Conservation (phyloP, 92 coral and sea anemone genomes). For the Epizoanthus rinbou region DNA sequence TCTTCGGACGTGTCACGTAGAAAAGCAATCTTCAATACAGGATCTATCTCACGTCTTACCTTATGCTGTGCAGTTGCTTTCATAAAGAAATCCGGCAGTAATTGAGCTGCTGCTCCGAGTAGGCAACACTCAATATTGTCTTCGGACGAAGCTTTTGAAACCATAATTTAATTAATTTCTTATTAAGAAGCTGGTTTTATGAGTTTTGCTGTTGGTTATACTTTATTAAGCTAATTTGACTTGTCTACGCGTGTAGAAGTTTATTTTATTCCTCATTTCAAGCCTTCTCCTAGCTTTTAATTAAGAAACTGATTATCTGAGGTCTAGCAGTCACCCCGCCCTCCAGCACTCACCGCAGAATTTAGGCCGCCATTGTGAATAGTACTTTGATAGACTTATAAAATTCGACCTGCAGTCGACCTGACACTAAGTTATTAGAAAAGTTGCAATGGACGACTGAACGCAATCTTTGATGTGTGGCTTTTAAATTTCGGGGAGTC, state of each 20-base stretch:
- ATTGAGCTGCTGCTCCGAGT: neutral
- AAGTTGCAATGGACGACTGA: slow-evolving; percentile 31
- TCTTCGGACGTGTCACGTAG: neutral
- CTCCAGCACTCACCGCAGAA: slow-evolving; percentile 7
- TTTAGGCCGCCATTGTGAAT: slow-evolving; percentile 40
- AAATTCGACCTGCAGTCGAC: neutral
- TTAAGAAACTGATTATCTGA: slow-evolving; percentile 12
- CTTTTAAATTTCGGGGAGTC: neutral
- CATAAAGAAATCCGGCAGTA: neutral
- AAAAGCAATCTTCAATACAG: neutral
- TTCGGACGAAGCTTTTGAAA: neutral
- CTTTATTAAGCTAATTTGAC: slow-evolving; percentile 38
- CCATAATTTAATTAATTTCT: slow-evolving; percentile 26
- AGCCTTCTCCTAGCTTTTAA: slow-evolving; percentile 19
- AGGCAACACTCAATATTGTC: neutral
- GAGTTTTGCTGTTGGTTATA: slow-evolving; percentile 35
- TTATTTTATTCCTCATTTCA: neutral
- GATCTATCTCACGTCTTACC: slow-evolving; percentile 2
- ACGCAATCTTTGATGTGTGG: neutral
- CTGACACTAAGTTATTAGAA: too few relatives aligned
- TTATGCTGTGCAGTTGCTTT: neutral
- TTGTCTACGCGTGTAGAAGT: slow-evolving; percentile 5
- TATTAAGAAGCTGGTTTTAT: slow-evolving; percentile 1
- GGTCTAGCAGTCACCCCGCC: slow-evolving; percentile 13
- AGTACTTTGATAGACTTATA: slow-evolving; percentile 10